Percentiles rank a stretch among this genome's conserved stretches.
Conservation (phyloP, 2,888 invertebrate genomes). For the Gari tellinella region DNA sequence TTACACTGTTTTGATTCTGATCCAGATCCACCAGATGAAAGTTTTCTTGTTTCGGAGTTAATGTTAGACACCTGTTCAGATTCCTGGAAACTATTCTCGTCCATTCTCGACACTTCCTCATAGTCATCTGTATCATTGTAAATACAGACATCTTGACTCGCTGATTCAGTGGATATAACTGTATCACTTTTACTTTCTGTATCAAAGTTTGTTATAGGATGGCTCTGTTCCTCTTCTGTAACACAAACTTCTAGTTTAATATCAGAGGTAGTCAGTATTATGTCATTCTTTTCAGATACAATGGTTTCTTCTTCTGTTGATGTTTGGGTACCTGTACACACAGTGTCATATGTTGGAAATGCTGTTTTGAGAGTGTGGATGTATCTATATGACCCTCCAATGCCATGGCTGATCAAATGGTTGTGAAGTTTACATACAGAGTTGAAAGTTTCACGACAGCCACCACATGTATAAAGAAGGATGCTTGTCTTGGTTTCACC, state of each 20-base stretch:
- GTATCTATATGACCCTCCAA: conserved; percentile 21
- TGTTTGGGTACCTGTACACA: conserved; percentile 30
- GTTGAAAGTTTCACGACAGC: conserved; percentile 16
- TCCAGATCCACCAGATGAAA: too few species aligned
- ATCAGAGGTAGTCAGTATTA: background rate
- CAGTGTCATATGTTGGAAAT: conserved; percentile 17
- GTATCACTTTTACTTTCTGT: background rate
- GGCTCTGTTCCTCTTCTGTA: background rate
- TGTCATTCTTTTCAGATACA: background rate
- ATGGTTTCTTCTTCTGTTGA: background rate
- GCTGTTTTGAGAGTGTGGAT: conserved; percentile 16
- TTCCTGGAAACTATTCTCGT: background rate
- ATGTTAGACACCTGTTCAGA: too few species aligned
- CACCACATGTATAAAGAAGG: conserved; percentile 37
- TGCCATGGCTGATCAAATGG: conserved; percentile 30
- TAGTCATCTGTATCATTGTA: background rate
- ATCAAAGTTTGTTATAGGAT: background rate
- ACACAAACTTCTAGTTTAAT: background rate
- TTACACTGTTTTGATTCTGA: too few species aligned
- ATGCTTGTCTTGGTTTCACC: too few species aligned
- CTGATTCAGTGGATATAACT: background rate
- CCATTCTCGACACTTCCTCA: background rate
- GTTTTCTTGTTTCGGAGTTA: too few species aligned
- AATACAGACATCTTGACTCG: too few species aligned
- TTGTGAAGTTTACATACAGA: conserved; percentile 34